Evolutionary conservation across 2,797 vertebrate species (phyloP), one percentile per base, ranked within the genome.

Genomic region (Microctenopoma steveboyesi): DNA sequence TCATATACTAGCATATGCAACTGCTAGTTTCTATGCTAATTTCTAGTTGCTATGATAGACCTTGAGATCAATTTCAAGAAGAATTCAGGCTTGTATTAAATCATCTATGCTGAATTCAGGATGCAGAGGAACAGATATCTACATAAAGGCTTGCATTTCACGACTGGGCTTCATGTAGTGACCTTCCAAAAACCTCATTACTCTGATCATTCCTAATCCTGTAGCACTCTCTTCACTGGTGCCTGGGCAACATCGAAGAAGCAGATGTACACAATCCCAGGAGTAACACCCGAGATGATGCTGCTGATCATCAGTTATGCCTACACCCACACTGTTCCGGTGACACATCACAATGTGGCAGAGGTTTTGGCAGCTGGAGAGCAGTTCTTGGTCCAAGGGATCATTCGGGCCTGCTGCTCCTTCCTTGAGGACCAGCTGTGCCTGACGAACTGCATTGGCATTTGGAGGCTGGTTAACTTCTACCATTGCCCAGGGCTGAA

Each of bases 381-480:
- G 71, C 94, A 94, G 40, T 93, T 96, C 65, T 89, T 88, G 14
- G 68, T 96, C 77, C 87, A 88, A 53, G 94, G 92, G 4, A 86
- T 96, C 0, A 33, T 95, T 47, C 69, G 84, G 12, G 76, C 85
- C 6, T 96, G 95, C 86, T 92, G 91, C 0, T 73, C 92, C 47
- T 96, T 95, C 87, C 83, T 96, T 55, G 90, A 91, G 72, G 84
- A 87, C 0, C 92, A 92, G 69, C 87, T 96, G 9, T 92, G 92
- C 69, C 43, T 79, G 27, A 86, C 90, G 58, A 96, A 95, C 8
- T 95, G 95, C 60, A 89, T 96, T 0, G 79, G 92, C 53, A 93
- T 95, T 86, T 94, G 86, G 75, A 92, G 74, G 58, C 81, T 95
- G 69, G 91, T 94, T 0, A 69, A 92, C 14, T 81, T 90, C 51